These are phyloP conservation scores for Chiloscyllium plagiosum DNA, from an alignment of 2,113 vertebrate genomes.

Conservation along the genomic window DNA sequence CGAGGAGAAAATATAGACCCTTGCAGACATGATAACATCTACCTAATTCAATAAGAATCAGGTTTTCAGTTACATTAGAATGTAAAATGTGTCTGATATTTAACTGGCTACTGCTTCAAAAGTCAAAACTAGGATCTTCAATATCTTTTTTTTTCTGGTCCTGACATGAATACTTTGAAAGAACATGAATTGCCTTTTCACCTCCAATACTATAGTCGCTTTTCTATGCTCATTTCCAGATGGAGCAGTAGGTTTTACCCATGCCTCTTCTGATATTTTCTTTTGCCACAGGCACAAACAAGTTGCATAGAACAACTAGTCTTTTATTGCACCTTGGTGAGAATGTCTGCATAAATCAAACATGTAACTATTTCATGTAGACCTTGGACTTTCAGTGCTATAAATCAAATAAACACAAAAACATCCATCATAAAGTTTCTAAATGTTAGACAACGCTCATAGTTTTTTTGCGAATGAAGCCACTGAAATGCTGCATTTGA, in stretches of 20 bases:
- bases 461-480: background rate
- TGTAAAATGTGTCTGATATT: background rate
- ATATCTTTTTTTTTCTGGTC: background rate
- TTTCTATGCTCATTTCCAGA: background rate
- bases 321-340: background rate
- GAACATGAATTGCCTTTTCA: background rate
- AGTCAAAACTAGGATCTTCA: background rate
- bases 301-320: background rate
- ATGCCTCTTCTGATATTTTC: background rate
- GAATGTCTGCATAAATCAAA: background rate
- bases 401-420: background rate
- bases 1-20: background rate
- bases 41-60: background rate
- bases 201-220: background rate
- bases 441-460: background rate
- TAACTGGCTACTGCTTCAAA: background rate
- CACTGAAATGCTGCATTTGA: background rate
- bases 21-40: background rate
- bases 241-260: background rate
- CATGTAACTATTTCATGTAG: background rate
- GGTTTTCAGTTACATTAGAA: background rate
- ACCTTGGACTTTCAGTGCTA: background rate
- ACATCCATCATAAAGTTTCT: background rate
- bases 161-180: background rate
- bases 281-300: background rate